Conservation (phyloP, 2,797 vertebrate genomes). For the Euphonia xanthogaster region DNA sequence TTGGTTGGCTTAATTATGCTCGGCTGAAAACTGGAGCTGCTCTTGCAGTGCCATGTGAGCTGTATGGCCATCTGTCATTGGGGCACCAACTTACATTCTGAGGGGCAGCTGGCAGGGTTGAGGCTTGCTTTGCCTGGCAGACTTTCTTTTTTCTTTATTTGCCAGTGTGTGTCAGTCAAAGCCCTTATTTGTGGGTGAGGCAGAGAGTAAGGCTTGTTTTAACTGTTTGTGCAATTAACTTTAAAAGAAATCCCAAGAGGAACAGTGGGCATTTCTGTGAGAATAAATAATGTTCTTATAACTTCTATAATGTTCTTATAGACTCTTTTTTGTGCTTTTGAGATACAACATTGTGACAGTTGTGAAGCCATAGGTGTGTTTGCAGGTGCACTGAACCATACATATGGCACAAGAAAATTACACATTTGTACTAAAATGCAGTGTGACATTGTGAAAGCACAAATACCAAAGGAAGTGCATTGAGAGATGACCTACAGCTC, state of each 20-base stretch:
- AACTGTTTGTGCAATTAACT: background rate
- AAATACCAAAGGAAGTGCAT: background rate
- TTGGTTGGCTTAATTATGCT: conserved; percentile 26
- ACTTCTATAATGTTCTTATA: background rate
- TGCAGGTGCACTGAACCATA: background rate
- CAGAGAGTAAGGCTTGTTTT: background rate
- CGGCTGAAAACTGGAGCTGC: background rate
- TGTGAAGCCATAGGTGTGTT: background rate
- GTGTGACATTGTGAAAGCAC: background rate
- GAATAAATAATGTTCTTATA: background rate
- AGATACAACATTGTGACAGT: background rate
- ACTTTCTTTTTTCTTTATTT: background rate
- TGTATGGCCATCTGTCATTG: conserved; percentile 40
- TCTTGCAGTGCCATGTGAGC: background rate
- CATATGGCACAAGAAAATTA: background rate
- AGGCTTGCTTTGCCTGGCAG: conserved; percentile 32
- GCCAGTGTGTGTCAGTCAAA: background rate
- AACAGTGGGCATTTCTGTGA: background rate
- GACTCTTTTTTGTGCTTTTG: background rate
- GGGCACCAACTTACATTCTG: conserved; percentile 24
- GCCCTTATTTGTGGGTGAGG: background rate
- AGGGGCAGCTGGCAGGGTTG: conserved; percentile 47
- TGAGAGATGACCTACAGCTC: background rate
- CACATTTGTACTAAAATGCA: background rate
- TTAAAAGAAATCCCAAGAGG: background rate